Percentiles rank a stretch among this genome's conserved stretches.
These are phyloP conservation scores for Agapornis canus DNA, from an alignment of 2,797 vertebrate species.

Conservation along the genomic window DNA sequence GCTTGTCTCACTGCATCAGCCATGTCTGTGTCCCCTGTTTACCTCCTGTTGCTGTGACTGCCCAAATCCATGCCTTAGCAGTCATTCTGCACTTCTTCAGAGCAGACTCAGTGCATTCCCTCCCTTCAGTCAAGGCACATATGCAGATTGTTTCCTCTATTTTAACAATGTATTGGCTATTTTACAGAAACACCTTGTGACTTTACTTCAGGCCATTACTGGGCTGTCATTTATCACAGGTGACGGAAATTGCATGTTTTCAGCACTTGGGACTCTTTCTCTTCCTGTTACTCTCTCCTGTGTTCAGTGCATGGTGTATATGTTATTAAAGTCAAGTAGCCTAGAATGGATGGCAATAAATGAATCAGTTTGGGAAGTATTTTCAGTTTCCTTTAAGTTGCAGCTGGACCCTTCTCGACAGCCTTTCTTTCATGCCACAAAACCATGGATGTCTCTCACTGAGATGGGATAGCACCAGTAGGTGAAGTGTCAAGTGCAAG, in stretches of 20 bases:
- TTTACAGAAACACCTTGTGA: not conserved
- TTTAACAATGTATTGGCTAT: not conserved
- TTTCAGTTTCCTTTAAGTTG: not conserved
- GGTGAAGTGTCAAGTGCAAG: too few relatives aligned
- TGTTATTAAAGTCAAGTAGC: not conserved
- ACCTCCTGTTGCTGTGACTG: not conserved
- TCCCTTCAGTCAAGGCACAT: not conserved
- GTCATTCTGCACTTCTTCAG: not conserved
- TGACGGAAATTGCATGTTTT: not conserved
- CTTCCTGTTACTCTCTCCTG: not conserved
- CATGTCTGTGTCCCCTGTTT: not conserved
- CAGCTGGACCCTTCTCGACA: not conserved
- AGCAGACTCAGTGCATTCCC: not conserved
- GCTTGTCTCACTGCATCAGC: not conserved
- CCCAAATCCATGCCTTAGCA: not conserved
- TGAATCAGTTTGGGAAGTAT: not conserved
- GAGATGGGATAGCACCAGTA: accelerated
- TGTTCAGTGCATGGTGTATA: too few relatives aligned
- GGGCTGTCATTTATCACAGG: not conserved
- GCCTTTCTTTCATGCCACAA: not conserved
- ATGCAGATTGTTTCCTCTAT: not conserved
- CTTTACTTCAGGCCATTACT: not conserved
- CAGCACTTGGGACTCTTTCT: not conserved
- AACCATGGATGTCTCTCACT: not conserved
- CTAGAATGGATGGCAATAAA: not conserved